Evolutionary conservation across 1,140 invertebrate species (phyloP).

Genomic region (Cepaea nemoralis): DNA sequence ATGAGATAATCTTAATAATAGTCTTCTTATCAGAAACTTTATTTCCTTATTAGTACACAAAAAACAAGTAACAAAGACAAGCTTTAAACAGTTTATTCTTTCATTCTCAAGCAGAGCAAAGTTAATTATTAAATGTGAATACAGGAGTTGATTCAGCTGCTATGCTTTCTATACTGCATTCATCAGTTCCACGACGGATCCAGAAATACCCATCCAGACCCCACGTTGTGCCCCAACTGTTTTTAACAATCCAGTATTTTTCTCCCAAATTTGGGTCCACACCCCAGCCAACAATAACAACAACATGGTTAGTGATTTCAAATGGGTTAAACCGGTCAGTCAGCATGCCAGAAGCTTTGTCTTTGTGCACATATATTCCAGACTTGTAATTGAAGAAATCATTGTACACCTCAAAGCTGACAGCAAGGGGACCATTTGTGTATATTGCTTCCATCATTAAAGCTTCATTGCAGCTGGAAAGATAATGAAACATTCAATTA

Average conservation of each 20-base stretch:
- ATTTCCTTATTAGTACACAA: too few species aligned
- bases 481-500: not conserved
- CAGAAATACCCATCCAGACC: conserved; percentile 75
- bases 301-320: conserved; percentile 70
- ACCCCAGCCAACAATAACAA: conserved; percentile 71
- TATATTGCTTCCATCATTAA: conserved; percentile 73
- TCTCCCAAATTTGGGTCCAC: conserved; percentile 52
- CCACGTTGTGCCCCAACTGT: conserved; percentile 76
- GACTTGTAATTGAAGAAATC: conserved; percentile 70
- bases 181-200: conserved; percentile 73
- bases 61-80: too few species aligned
- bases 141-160: conserved; percentile 17
- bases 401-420: conserved; percentile 74
- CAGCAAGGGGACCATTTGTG: conserved; percentile 74
- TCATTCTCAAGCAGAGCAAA: too few species aligned
- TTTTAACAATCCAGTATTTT: conserved; percentile 71
- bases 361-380: conserved; percentile 71
- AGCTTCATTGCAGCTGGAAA: conserved; percentile 73
- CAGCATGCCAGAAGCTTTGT: too few species aligned
- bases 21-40: too few species aligned
- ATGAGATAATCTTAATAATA: too few species aligned
- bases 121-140: conserved; percentile 9
- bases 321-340: conserved; percentile 62
- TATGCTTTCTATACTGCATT: conserved; percentile 27
- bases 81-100: too few species aligned